Evolutionary conservation across 2,113 vertebrate genomes (phyloP), one percentile per base, ranked within the genome.

Genomic region (Bujurquina vittata): DNA sequence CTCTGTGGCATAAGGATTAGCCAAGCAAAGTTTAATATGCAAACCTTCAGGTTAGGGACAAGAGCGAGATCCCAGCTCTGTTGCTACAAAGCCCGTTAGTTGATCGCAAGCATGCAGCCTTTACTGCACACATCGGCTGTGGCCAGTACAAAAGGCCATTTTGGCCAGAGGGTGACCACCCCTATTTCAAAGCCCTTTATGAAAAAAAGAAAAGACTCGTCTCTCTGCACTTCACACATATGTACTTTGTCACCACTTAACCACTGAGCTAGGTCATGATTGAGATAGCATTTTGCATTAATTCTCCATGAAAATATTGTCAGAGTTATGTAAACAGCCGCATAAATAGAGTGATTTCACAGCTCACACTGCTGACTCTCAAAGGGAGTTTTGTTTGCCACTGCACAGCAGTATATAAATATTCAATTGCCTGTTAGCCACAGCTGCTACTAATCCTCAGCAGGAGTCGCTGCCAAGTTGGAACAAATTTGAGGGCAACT

Each of bases 1-100:
- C 95, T 94, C 93, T 77, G 18, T 58, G 90, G 94, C 79, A 91
- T 87, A 84, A 79, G 94, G 95, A 96, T 95, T 92, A 96, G 88
- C 80, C 80, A 87, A 80, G 67, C 79, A 77, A 84, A 88, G 61
- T 86, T 89, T 87, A 87, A 92, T 91, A 57, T 54, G 69, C 80
- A 90, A 90, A 91, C 91, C 91, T 94, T 92, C 75, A 81, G 87
- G 89, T 92, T 87, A 88, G 81, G 86, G 87, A 92, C 81, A 6
- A 74, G 73, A 80, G 59, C 77, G 76, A 22, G 80, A 81, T 58
- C 63, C 75, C 85, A 63, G 75, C 61, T 81, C 80, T 76, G 35
- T 46, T 46, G 40, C 72, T 22, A 43, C 40, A 75, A 73, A 72
- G 80, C 59, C 83, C 63, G 85, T 62, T 35, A 12, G 40, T 43